phyloP scores from a whole-genome alignment of 2,888 invertebrate genomes.

The Erebia aethiops region DNA sequence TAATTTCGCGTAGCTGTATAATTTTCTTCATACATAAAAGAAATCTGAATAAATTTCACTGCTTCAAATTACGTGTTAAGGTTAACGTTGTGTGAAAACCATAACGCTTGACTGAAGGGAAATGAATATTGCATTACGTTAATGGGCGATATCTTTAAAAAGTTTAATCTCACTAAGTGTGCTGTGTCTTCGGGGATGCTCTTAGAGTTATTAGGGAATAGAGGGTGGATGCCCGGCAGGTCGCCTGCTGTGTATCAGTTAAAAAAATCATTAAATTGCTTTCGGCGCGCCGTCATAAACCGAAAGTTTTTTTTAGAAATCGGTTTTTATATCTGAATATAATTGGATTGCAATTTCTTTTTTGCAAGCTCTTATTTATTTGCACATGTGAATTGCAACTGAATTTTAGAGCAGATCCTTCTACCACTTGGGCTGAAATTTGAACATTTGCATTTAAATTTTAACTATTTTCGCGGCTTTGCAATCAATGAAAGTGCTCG shows the following conservation, averaged over 20 bases:
- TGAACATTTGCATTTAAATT: too few relatives aligned
- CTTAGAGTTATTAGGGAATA: slow-evolving; percentile 31
- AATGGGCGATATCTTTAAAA: neutral
- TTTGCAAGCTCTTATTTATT: neutral
- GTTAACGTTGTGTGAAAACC: slow-evolving; percentile 19
- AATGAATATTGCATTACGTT: slow-evolving; percentile 4
- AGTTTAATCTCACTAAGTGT: slow-evolving; percentile 30
- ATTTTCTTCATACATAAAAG: slow-evolving; percentile 20
- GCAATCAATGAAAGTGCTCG: neutral
- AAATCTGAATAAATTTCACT: slow-evolving; percentile 14
- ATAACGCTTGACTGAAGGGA: slow-evolving; percentile 9
- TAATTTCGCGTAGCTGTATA: slow-evolving; percentile 1
- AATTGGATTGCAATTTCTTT: neutral
- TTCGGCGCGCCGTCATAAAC: neutral
- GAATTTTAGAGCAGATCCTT: too few relatives aligned
- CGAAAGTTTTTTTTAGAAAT: neutral
- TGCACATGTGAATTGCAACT: too few relatives aligned
- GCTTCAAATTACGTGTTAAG: slow-evolving; percentile 1
- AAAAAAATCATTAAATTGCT: slow-evolving; percentile 19
- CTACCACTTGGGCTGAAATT: too few relatives aligned
- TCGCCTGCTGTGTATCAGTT: neutral
- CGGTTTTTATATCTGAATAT: neutral
- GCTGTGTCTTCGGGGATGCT: slow-evolving; percentile 27
- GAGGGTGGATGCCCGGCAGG: neutral
- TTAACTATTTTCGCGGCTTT: neutral